Conservation (phyloP, 2,797 vertebrate genomes). For the Pantherophis vulpinus region DNA sequence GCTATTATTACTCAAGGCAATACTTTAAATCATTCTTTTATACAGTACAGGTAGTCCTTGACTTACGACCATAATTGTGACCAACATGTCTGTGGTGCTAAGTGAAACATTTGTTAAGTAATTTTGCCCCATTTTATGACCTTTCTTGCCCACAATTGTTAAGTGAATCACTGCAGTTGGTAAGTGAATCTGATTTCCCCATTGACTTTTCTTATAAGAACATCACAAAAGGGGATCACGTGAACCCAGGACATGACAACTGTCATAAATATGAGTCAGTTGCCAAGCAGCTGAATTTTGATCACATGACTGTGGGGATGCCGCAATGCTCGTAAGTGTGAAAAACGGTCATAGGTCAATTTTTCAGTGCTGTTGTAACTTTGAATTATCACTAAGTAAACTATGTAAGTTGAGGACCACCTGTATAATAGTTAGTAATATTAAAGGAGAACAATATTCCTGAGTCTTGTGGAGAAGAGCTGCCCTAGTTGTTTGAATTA, state of each 20-base stretch:
- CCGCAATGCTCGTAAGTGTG: neutral
- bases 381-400: neutral
- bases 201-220: neutral
- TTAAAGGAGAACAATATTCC: neutral
- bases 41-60: neutral
- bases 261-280: neutral
- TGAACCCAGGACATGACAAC: neutral
- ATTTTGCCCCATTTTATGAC: neutral
- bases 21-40: neutral
- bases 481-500: neutral
- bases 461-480: neutral
- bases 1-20: neutral
- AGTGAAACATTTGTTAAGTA: neutral
- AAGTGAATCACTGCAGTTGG: neutral
- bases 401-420: neutral
- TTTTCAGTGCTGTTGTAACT: neutral
- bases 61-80: neutral
- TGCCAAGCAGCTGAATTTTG: neutral
- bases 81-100: neutral
- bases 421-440: neutral
- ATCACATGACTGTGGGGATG: neutral
- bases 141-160: neutral
- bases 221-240: neutral
- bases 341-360: neutral
- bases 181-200: neutral